Conservation (phyloP, 2,797 vertebrate genomes). For the Varecia variegata region DNA sequence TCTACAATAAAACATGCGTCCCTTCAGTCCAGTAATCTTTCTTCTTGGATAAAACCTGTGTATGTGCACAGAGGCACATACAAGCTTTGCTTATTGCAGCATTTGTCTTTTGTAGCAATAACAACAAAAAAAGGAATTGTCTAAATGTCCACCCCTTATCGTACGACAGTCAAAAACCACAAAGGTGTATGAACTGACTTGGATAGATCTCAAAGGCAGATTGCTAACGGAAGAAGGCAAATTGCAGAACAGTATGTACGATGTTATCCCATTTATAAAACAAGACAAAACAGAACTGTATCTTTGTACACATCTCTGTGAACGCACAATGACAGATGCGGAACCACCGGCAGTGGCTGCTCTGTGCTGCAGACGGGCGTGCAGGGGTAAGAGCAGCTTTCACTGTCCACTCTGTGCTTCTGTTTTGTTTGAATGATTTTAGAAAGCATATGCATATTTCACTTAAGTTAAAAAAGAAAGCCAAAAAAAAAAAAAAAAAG, state of each 20-base stretch:
- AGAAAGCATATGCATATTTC: background rate
- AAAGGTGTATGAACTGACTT: background rate
- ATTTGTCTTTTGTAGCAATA: background rate
- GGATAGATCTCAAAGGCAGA: background rate
- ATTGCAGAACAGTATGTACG: background rate
- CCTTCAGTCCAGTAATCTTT: background rate
- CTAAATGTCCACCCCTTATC: rapidly evolving
- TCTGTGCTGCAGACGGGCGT: rapidly evolving
- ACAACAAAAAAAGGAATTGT: background rate
- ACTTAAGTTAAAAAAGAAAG: background rate
- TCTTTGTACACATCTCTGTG: rapidly evolving
- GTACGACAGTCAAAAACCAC: background rate
- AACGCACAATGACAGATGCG: no score
- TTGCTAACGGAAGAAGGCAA: background rate
- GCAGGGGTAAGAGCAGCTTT: background rate
- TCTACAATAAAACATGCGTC: background rate
- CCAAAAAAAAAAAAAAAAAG: background rate
- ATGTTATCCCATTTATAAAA: background rate
- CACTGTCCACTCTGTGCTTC: background rate
- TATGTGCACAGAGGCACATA: background rate
- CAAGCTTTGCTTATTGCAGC: background rate
- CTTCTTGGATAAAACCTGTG: background rate
- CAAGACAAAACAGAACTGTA: background rate
- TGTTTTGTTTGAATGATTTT: background rate
- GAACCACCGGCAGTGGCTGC: rapidly evolving